Evolutionary conservation across 2,113 vertebrate species (phyloP).

Genomic region (Columbina picui): DNA sequence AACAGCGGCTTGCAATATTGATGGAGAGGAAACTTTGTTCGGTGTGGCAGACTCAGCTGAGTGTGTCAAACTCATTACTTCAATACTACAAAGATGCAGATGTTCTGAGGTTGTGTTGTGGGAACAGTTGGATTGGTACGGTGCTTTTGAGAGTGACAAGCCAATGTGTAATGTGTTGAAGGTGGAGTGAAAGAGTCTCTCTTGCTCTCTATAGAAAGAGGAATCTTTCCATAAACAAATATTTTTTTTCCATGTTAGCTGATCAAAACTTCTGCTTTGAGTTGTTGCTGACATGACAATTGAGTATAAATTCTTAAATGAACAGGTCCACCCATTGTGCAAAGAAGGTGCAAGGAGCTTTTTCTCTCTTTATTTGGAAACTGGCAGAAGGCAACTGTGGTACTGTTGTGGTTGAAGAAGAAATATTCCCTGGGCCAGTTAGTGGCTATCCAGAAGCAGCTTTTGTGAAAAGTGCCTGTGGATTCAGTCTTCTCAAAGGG

Average conservation of each 20-base stretch:
- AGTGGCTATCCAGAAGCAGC: background rate
- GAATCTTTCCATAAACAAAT: background rate
- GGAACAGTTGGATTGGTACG: background rate
- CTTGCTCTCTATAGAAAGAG: background rate
- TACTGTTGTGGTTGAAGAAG: background rate
- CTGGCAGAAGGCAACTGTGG: background rate
- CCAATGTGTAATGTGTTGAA: background rate
- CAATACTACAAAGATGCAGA: background rate
- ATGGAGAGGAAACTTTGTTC: background rate
- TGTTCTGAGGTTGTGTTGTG: constrained; percentile 2
- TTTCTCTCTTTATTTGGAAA: background rate
- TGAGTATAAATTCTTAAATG: background rate
- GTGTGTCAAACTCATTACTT: background rate
- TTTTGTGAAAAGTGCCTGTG: background rate
- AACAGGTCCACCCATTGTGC: background rate
- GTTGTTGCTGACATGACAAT: background rate
- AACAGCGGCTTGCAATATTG: background rate
- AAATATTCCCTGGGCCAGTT: background rate
- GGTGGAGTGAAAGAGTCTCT: background rate
- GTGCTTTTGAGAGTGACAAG: background rate
- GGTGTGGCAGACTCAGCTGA: background rate
- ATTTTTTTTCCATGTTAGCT: background rate
- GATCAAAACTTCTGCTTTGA: background rate
- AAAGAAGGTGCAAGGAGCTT: background rate
- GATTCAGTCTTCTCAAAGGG: background rate